Evolutionary conservation across 2,113 vertebrate species (phyloP).

Genomic region (Charadrius vociferus): DNA sequence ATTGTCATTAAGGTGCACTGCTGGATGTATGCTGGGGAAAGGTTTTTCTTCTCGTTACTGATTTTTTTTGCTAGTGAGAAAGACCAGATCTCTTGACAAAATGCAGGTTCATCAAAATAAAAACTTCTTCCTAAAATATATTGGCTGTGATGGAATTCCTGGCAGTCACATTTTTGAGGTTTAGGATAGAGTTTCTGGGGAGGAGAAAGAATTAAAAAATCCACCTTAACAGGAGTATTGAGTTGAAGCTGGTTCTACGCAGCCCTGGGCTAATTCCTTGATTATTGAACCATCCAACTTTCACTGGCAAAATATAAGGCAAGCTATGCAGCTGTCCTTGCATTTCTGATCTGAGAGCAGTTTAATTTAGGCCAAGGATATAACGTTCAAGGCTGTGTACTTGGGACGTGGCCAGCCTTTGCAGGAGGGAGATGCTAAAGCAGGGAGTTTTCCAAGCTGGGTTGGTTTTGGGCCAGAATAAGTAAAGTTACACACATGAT

Average conservation of each 20-base stretch:
- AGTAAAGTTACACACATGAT: not conserved
- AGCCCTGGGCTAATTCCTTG: not conserved
- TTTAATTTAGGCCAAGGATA: conserved; percentile 14
- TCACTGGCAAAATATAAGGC: not conserved
- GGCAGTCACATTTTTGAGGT: not conserved
- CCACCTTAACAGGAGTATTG: not conserved
- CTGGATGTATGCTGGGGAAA: not conserved
- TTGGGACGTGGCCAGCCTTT: not conserved
- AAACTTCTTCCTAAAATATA: not conserved
- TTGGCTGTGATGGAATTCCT: not conserved
- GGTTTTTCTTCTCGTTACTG: not conserved
- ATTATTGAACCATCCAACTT: not conserved
- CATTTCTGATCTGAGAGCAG: not conserved
- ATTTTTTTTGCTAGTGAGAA: not conserved
- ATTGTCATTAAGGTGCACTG: not conserved
- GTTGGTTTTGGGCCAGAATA: not conserved
- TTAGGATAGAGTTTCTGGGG: not conserved
- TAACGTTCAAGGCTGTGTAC: not conserved
- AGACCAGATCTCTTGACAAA: not conserved
- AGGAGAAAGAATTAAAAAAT: not conserved
- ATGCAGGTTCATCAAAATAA: not conserved
- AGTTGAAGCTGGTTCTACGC: not conserved
- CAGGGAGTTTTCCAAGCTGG: not conserved
- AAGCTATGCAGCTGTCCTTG: conserved; percentile 20
- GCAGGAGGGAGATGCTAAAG: not conserved